A percentile compares a stretch with the other conserved stretches of the same genome.
phyloP scores from a whole-genome alignment of 2,888 invertebrate genomes.

The Eristalinus aeneus region DNA sequence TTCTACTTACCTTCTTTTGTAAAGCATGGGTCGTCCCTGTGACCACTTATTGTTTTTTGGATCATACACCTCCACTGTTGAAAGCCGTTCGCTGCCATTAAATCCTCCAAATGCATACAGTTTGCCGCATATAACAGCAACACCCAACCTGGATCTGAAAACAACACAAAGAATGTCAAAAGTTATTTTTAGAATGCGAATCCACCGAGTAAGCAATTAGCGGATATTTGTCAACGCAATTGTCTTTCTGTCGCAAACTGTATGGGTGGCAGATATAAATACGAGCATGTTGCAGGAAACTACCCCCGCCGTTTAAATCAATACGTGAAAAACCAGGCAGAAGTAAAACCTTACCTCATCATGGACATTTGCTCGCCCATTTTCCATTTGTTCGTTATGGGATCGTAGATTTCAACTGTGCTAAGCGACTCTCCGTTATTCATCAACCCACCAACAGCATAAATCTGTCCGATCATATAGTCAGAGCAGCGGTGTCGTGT shows the following conservation, averaged over 20 bases:
- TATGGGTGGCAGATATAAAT: neutral
- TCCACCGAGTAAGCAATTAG: neutral
- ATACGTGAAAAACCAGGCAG: too few species aligned
- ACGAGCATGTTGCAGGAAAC: neutral
- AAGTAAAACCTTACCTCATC: conserved; percentile 80
- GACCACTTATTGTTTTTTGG: conserved; percentile 88
- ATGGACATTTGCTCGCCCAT: conserved; percentile 92
- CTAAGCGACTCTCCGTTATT: conserved; percentile 91
- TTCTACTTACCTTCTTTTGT: conserved; percentile 85
- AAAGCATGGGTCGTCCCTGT: conserved; percentile 89
- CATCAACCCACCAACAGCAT: conserved; percentile 92
- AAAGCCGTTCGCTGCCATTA: conserved; percentile 90
- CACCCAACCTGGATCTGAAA: conserved; percentile 88
- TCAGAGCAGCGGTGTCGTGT: conserved; percentile 89
- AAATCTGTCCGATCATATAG: conserved; percentile 89
- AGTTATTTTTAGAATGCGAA: neutral
- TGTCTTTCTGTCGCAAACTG: neutral
- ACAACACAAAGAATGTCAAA: neutral
- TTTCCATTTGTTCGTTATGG: conserved; percentile 86
- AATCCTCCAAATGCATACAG: conserved; percentile 92
- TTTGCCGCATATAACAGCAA: conserved; percentile 90
- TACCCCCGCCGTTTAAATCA: neutral
- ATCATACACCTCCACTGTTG: conserved; percentile 92
- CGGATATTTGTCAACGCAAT: neutral
- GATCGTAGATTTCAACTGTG: conserved; percentile 92